A percentile compares a stretch with the other conserved stretches of the same genome.
Conservation (phyloP, 2,888 invertebrate genomes). For the Eupithecia tripunctaria region DNA sequence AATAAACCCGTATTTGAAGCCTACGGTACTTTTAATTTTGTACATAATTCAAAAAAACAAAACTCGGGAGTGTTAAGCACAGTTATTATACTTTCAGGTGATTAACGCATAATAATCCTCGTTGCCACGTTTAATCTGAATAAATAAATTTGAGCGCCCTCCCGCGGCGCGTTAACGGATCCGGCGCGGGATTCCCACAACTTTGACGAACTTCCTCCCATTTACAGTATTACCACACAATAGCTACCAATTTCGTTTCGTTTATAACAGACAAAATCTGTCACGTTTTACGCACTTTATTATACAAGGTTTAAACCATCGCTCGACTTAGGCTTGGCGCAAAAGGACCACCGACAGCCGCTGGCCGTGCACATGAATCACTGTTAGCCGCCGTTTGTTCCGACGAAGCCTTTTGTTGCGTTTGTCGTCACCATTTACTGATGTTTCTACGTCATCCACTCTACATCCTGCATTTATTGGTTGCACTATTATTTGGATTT, state of each 20-base stretch:
- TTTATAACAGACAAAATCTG: neutral
- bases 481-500: neutral
- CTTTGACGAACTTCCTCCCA: conserved; percentile 74
- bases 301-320: too few species aligned
- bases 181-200: conserved; percentile 50
- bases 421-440: neutral
- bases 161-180: conserved; percentile 55
- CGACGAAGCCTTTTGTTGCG: neutral
- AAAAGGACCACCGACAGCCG: too few species aligned
- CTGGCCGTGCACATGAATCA: neutral
- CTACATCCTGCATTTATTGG: neutral
- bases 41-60: neutral
- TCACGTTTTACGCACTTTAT: too few species aligned
- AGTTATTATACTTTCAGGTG: conserved; percentile 5
- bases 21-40: neutral
- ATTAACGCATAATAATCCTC: conserved; percentile 23
- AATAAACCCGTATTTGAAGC: neutral
- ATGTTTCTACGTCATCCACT: neutral
- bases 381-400: neutral
- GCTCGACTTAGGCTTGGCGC: too few species aligned
- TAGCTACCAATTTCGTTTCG: neutral
- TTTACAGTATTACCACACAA: conserved; percentile 60
- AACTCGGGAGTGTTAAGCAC: neutral
- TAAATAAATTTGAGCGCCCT: conserved; percentile 54
- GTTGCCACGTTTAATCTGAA: conserved; percentile 39